These are phyloP conservation scores for Platyrinchus mystaceus DNA, from an alignment of 2,797 vertebrate genomes.

Conservation along the genomic window DNA sequence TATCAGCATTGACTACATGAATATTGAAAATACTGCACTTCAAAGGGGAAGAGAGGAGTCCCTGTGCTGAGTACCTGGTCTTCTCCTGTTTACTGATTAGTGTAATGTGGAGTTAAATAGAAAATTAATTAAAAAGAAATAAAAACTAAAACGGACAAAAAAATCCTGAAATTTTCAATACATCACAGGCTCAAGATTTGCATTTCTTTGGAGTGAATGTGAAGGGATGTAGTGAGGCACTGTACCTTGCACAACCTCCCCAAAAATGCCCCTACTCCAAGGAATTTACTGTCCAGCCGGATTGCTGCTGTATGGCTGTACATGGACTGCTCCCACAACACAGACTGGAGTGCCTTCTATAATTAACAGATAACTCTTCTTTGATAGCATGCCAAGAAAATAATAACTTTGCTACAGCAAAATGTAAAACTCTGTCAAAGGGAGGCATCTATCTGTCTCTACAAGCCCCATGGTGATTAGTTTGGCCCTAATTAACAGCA, in stretches of 20 bases:
- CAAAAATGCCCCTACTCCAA: background rate
- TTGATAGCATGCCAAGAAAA: slow-evolving; percentile 72
- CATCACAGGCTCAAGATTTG: background rate
- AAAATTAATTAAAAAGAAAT: background rate
- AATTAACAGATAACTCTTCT: slow-evolving; percentile 68
- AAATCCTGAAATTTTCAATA: background rate
- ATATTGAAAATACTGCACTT: background rate
- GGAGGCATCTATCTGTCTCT: slow-evolving; percentile 72
- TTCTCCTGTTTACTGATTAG: background rate
- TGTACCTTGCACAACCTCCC: background rate
- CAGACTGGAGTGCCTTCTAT: slow-evolving; percentile 42
- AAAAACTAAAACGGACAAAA: background rate
- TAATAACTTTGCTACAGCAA: slow-evolving; percentile 68
- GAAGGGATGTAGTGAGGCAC: background rate
- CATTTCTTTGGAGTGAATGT: background rate
- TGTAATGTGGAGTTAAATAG: background rate
- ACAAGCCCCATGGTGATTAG: slow-evolving; percentile 61
- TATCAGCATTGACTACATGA: background rate
- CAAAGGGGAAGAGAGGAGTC: background rate
- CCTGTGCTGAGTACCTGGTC: background rate
- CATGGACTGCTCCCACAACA: background rate
- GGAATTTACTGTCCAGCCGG: background rate
- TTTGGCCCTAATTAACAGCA: slow-evolving; percentile 74
- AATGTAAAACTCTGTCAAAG: slow-evolving; percentile 69
- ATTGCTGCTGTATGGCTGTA: background rate